Base-by-base conservation (phyloP, 2,888 invertebrate species). In the Argyresthia goedartella region DNA sequence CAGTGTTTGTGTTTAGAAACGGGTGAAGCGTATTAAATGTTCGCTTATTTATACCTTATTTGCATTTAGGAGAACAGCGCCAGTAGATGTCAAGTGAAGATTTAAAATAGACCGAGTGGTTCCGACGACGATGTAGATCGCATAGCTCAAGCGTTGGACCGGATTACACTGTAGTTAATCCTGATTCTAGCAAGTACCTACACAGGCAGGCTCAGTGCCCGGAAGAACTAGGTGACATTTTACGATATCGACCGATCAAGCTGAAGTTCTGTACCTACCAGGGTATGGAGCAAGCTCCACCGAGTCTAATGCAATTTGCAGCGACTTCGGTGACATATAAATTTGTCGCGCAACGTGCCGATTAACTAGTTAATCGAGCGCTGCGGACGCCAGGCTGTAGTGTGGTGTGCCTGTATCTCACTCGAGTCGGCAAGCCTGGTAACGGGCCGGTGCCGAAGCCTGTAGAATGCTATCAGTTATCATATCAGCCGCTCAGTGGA, bases 181-280 rank as follows among this genome's bases (percentile, higher is more conserved):
- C 64, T 63, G 25, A 6, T 25, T 25, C 2, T 25, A 25, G 25
- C 25, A 25, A 25, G 25, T 25, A 62, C 52, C 49, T 45, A 56
- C 57, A 58, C 59, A 36, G 60, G 55, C 56, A 56, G 63, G 61
- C 66, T 62, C 63, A 62, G 65, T 63, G 65, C 69, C 67, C 68
- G 72, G 76, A 72, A 42, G 42, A 76, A 73, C 68, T 69, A 64
- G 68, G 69, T 73, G 78, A 77, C 76, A 73, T 73, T 25, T 76
- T 74, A 66, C 71, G 72, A 67, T 74, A 76, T 76, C 72, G 70
- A 73, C 59, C 69, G 67, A 63, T 8, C 39, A n/a, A 9, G 39
- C 39, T 3, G n/a, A 9, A 39, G 39, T n/a, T 9, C 4, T 39
- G 2, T 11, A 39, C 39, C 39, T 25, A 25, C 25, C 25, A 25